Percentiles rank a stretch among this genome's conserved stretches.
Evolutionary conservation across 2,888 invertebrate genomes (phyloP).

Genomic region (Apocheima hispidaria): DNA sequence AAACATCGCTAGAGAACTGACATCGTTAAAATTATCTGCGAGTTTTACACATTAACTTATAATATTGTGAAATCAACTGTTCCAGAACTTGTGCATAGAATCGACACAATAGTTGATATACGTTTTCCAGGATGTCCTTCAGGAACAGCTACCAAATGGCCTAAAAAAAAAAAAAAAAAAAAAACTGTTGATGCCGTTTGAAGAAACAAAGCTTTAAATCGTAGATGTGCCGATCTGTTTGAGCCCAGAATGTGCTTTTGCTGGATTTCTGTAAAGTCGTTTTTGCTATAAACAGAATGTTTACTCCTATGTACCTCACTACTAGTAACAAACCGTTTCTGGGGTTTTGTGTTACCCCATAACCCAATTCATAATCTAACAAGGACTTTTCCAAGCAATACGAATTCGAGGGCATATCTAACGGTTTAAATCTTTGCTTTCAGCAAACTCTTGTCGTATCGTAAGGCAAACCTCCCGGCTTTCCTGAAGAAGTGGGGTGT

Average conservation of each 20-base stretch:
- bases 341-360: background rate
- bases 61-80: too few species aligned
- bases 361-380: background rate
- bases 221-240: constrained; percentile 14
- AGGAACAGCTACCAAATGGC: background rate
- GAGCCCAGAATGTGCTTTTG: background rate
- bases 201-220: constrained; percentile 21
- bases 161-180: too few species aligned
- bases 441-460: constrained; percentile 95
- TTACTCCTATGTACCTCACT: background rate
- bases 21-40: too few species aligned
- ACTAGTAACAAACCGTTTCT: background rate
- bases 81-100: background rate
- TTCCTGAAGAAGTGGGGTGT: constrained; percentile 97
- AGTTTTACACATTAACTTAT: too few species aligned
- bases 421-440: constrained; percentile 33
- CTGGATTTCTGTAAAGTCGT: background rate
- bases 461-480: constrained; percentile 94
- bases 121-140: background rate
- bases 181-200: background rate
- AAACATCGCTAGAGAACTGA: too few species aligned
- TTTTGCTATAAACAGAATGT: background rate
- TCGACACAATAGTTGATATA: background rate
- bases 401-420: constrained; percentile 9
- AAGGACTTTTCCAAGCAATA: background rate